Conservation (phyloP, 1,140 invertebrate genomes). For the Philotrypesis tridentata region DNA sequence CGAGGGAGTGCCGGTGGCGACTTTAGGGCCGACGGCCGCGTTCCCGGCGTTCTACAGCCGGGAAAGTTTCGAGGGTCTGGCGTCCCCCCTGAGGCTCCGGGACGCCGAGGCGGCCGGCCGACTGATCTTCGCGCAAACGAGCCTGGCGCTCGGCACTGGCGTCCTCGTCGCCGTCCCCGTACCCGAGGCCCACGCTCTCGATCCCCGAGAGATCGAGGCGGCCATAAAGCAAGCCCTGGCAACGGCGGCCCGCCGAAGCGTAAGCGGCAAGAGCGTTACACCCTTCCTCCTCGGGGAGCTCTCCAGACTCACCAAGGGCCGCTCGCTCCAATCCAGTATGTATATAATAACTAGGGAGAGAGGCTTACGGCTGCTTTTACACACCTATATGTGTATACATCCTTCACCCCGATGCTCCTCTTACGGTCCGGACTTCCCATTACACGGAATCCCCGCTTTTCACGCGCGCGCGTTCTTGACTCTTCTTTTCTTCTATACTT, state of each 20-base stretch:
- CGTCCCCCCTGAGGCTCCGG: conserved; percentile 81
- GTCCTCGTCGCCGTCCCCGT: conserved; percentile 94
- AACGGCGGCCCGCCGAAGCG: conserved; percentile 77
- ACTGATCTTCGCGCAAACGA: conserved; percentile 77
- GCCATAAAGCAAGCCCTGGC: conserved; percentile 84
- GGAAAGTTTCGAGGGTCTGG: conserved; percentile 77
- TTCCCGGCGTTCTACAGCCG: conserved; percentile 94
- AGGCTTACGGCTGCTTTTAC: no score
- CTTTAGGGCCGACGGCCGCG: conserved; percentile 77
- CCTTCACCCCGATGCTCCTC: background rate
- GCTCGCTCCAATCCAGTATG: conserved; percentile 88
- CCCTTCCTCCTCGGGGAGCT: conserved; percentile 91
- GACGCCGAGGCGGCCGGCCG: conserved; percentile 80
- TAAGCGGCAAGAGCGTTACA: conserved; percentile 92
- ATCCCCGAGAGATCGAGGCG: conserved; percentile 78
- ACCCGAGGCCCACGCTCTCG: conserved; percentile 81
- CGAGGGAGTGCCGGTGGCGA: conserved; percentile 92
- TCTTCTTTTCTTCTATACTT: no score
- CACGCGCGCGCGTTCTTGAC: no score
- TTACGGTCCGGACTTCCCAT: background rate
- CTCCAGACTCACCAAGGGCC: conserved; percentile 84
- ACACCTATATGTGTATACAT: background rate
- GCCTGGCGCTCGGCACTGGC: conserved; percentile 83
- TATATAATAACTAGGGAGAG: no score
- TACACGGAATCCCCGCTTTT: no score